Conservation (phyloP, 2,113 vertebrate species). For the Donacobius atricapilla region DNA sequence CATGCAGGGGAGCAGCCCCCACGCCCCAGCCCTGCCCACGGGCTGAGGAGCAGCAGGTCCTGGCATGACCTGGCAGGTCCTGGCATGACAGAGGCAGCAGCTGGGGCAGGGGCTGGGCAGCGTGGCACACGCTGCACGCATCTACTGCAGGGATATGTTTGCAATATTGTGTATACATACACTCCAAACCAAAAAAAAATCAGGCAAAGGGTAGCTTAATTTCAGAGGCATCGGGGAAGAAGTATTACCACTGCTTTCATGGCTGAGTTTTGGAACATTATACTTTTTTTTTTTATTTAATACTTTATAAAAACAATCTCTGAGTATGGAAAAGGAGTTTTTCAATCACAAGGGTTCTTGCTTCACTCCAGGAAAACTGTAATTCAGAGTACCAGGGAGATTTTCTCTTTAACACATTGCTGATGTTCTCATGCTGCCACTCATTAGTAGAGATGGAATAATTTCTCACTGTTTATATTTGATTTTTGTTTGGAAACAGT, state of each 20-base stretch:
- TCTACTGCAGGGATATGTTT: neutral
- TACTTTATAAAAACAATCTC: neutral
- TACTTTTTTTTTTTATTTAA: neutral
- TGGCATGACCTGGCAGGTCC: neutral
- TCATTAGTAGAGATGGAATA: neutral
- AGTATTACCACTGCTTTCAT: neutral
- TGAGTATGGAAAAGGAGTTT: neutral
- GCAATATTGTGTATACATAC: neutral
- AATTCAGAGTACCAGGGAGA: neutral
- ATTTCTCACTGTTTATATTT: neutral
- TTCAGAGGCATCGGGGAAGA: neutral
- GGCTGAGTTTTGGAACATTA: neutral
- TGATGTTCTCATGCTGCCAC: neutral
- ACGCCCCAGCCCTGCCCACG: neutral
- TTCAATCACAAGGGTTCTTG: neutral
- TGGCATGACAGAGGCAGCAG: neutral
- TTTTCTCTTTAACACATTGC: neutral
- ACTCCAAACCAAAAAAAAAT: neutral
- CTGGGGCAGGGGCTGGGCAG: neutral
- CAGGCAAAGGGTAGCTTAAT: neutral
- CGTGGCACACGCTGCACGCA: neutral
- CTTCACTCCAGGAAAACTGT: neutral
- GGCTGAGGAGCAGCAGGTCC: neutral
- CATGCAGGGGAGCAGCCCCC: neutral
- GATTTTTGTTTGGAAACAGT: conserved; percentile 32